Conservation (phyloP, 2,797 vertebrate genomes). For the Salmo trutta region DNA sequence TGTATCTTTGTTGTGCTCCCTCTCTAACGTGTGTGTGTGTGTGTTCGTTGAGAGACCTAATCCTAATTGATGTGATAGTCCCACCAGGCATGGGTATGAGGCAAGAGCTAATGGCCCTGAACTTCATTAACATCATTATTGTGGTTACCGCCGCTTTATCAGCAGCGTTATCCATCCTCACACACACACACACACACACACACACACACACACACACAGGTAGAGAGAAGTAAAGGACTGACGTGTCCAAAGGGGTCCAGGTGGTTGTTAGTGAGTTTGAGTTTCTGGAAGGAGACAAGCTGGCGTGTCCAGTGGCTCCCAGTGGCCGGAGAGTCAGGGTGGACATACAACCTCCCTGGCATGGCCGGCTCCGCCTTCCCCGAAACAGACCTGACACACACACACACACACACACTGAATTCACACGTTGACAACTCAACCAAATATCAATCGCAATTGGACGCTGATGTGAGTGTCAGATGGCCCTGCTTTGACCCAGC, state of each 20-base stretch:
- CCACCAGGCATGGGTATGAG: conserved; percentile 24
- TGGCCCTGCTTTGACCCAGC: background rate
- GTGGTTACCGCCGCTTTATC: conserved; percentile 28
- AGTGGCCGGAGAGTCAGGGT: conserved; percentile 92
- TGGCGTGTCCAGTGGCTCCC: conserved; percentile 97
- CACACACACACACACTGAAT: conserved; percentile 8
- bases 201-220: conserved; percentile 4
- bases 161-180: background rate
- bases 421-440: background rate
- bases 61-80: conserved; percentile 48
- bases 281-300: conserved; percentile 95
- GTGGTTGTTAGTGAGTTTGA: conserved; percentile 98
- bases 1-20: background rate
- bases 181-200: background rate
- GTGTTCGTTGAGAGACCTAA: conserved; percentile 28
- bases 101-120: conserved; percentile 38
- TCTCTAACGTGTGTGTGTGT: background rate
- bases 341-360: conserved; percentile 93
- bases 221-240: conserved; percentile 59
- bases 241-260: conserved; percentile 97
- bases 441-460: background rate
- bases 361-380: conserved; percentile 96
- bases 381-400: conserved; percentile 83
- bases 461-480: background rate
- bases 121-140: conserved; percentile 38